phyloP scores from a whole-genome alignment of 2,797 vertebrate genomes.

The Telmatherina bonti region DNA sequence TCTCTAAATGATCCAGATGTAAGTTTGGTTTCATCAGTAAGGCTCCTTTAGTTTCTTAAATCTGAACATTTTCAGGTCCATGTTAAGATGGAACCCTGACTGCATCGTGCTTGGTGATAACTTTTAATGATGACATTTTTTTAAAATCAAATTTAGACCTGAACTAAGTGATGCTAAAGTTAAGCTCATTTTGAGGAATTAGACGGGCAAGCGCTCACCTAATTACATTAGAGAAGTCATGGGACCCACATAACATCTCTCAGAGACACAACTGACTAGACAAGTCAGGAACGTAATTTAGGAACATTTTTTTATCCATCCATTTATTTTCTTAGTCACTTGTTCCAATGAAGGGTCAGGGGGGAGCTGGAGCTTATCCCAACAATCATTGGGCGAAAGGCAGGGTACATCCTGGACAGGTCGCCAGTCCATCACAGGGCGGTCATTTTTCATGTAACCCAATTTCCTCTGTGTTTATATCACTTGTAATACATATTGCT shows the following conservation, averaged over 20 bases:
- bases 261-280: conserved; percentile 17
- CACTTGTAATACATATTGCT: too few species aligned
- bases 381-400: too few species aligned
- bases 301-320: not conserved
- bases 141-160: not conserved
- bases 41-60: not conserved
- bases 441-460: too few species aligned
- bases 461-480: too few species aligned
- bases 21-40: not conserved
- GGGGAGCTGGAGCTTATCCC: too few species aligned
- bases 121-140: not conserved
- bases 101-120: conserved; percentile 10
- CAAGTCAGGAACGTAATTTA: conserved; percentile 5
- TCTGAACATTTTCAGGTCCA: not conserved
- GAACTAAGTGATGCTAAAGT: not conserved
- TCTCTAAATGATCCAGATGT: not conserved
- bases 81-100: not conserved
- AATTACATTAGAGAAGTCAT: conserved; percentile 19
- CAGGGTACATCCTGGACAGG: too few species aligned
- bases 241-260: conserved; percentile 1
- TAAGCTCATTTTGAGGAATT: conserved; percentile 7
- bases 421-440: too few species aligned
- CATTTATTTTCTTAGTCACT: too few species aligned
- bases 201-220: not conserved
- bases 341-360: too few species aligned